Base-by-base conservation (phyloP, 2,797 vertebrate species). In the Sebastes diaconus region DNA sequence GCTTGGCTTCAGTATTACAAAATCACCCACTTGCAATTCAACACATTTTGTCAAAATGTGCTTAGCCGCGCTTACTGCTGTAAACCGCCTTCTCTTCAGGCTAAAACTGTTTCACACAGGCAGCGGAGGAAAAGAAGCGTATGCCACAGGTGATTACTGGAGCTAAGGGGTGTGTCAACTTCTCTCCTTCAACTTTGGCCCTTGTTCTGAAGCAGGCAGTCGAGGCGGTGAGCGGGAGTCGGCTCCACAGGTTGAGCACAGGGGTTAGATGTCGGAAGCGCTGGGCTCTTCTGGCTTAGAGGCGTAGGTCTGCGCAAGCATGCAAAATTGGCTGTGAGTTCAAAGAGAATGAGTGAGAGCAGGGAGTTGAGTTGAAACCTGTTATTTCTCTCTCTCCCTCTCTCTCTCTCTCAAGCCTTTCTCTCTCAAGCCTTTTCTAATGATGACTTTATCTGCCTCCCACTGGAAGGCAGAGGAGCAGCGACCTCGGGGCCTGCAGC, bases 371-470 rank as follows among this genome's bases (percentile, higher is more conserved):
- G 91, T 90, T 86, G 77, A 90, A 85, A 91, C 81, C 89, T 90
- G 79, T 86, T 91, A 89, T 91, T 84, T 90, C 77, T 79, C 68
- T 77, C 70, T 68, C 66, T 81, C 74, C 36, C 52, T 60, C 42
- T 57, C 70, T 83, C 76, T 60, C 70, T 83, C 76, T 79, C 70
- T 65, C 65, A 50, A 18, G 42, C 73, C 73, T 68, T 71, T 50
- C 75, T 72, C 29, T 83, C 85, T 85, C 79, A 81, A 83, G 84
- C 90, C 84, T 87, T 84, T 91, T 86, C 80, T 92, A 93, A 94
- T 94, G 90, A 94, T 92, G 92, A 90, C 93, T 94, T 87, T 92
- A 93, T 95, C 88, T 91, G 87, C 83, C 92, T 93, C 90, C 90
- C 86, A 89, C 89, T 90, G 85, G 85, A 91, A 91, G 87, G 80